Percentiles rank a stretch among this genome's conserved stretches.
phyloP scores from a whole-genome alignment of 2,888 invertebrate genomes.

The Eupeodes latifasciatus region DNA sequence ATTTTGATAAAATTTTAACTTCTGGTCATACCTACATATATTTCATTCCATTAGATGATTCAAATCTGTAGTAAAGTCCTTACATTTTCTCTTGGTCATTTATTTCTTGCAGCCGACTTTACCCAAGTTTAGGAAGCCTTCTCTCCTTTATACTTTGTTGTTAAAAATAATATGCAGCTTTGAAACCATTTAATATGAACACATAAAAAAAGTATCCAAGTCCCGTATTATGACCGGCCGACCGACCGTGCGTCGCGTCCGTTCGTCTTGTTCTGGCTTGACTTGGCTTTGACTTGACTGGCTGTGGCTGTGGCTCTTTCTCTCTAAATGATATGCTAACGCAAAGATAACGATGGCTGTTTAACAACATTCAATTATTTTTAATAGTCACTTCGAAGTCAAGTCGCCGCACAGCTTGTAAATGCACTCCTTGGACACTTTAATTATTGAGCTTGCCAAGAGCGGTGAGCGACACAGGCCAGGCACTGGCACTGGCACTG shows the following conservation, averaged over 20 bases:
- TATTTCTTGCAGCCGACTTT: conserved; percentile 7
- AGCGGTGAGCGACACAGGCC: conserved; percentile 29
- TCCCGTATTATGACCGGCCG: conserved; percentile 2
- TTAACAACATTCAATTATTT: conserved; percentile 77
- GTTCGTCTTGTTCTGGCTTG: too few species aligned
- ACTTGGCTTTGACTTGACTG: too few species aligned
- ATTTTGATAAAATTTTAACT: conserved; percentile 9
- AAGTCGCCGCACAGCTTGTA: conserved; percentile 73
- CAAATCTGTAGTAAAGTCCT: not conserved
- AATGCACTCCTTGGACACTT: conserved; percentile 75
- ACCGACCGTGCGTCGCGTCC: too few species aligned
- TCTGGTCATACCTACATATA: not conserved
- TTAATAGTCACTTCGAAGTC: conserved; percentile 75
- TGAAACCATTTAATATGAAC: conserved; percentile 5
- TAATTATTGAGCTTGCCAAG: conserved; percentile 67
- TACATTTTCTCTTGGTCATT: not conserved
- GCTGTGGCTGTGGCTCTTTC: not conserved
- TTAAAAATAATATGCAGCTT: conserved; percentile 20
- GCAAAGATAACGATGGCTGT: conserved; percentile 76
- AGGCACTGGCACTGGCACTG: conserved; percentile 1
- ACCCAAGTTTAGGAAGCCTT: conserved; percentile 10
- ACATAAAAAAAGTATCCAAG: not conserved
- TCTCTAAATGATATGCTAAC: conserved; percentile 76
- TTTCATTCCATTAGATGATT: not conserved
- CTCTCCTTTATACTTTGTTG: not conserved